Conservation (phyloP, 2,888 invertebrate species). For the Pandemis corylana region DNA sequence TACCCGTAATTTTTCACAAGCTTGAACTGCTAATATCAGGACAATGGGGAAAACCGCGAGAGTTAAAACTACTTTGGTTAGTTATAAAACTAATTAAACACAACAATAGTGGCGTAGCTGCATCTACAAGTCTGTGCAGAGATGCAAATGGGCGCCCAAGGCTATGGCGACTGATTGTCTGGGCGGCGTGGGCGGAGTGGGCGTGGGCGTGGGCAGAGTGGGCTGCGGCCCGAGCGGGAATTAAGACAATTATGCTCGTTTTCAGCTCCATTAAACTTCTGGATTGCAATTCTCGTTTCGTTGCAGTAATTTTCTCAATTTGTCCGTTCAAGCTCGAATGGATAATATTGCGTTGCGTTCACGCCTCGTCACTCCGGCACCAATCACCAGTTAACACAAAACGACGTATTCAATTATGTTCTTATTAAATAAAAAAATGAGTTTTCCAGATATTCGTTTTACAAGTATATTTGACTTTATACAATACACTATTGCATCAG, state of each 20-base stretch:
- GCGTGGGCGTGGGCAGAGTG: conserved; percentile 18
- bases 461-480: no score
- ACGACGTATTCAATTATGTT: no score
- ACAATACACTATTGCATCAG: no score
- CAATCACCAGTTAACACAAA: background rate
- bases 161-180: conserved; percentile 32
- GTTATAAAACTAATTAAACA: background rate
- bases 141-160: conserved; percentile 34
- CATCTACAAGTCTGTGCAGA: conserved; percentile 4
- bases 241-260: conserved; percentile 41
- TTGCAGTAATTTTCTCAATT: conserved; percentile 18
- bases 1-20: no score
- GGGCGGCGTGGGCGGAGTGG: conserved; percentile 13
- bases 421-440: no score
- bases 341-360: background rate
- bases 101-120: background rate
- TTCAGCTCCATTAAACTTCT: conserved; percentile 40
- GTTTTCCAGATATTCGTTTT: background rate
- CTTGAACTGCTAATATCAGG: no score
- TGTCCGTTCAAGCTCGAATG: conserved; percentile 6
- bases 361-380: background rate
- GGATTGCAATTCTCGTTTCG: conserved; percentile 39
- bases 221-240: conserved; percentile 29
- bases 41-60: no score
- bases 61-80: background rate